Conservation (phyloP, 2,888 invertebrate genomes). For the Athrips mouffetella region DNA sequence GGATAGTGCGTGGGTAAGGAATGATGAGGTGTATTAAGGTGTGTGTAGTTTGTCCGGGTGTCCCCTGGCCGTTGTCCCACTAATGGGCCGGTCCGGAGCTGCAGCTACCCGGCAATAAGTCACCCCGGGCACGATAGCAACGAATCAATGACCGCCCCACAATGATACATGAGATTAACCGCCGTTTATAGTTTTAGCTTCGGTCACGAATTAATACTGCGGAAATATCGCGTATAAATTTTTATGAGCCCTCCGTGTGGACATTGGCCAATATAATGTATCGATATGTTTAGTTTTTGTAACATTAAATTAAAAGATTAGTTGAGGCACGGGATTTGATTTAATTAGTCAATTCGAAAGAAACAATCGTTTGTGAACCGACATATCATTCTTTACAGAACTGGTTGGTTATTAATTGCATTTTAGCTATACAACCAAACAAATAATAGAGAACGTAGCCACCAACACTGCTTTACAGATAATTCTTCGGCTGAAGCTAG, state of each 20-base stretch:
- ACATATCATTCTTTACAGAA: neutral
- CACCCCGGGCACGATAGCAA: constrained; percentile 63
- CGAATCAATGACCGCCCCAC: constrained; percentile 73
- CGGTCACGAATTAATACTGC: constrained; percentile 64
- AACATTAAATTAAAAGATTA: constrained; percentile 12
- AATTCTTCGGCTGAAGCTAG: constrained; percentile 17
- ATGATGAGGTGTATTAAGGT: constrained; percentile 61
- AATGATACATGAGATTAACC: constrained; percentile 74
- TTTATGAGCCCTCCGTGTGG: constrained; percentile 38
- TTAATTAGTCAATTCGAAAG: no score
- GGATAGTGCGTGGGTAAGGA: constrained; percentile 58
- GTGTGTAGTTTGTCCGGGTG: constrained; percentile 24
- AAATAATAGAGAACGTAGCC: no score
- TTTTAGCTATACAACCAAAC: no score
- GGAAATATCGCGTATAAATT: constrained; percentile 63
- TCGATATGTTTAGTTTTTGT: constrained; percentile 14
- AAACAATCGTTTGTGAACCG: neutral
- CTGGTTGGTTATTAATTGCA: neutral
- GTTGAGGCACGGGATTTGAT: neutral
- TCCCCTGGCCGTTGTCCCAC: constrained; percentile 35
- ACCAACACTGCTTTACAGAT: no score
- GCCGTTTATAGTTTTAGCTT: constrained; percentile 72
- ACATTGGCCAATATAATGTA: constrained; percentile 14
- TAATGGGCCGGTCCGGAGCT: constrained; percentile 60
- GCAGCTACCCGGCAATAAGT: constrained; percentile 68